These are phyloP conservation scores for Himalopsyche anomala DNA, from an alignment of 2,888 invertebrate species.

Conservation along the genomic window DNA sequence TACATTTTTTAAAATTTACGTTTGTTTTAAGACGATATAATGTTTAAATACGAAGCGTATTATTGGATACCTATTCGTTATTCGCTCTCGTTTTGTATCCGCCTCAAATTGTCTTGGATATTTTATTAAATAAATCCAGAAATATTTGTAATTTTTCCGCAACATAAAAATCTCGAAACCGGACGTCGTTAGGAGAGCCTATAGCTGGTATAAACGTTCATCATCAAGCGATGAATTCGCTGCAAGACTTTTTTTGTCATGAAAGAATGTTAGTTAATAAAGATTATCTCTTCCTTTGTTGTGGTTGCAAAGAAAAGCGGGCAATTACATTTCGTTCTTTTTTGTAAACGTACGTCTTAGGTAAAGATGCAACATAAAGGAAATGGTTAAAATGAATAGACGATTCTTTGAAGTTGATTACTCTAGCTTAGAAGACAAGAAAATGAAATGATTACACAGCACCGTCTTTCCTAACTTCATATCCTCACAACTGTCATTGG, in stretches of 20 bases:
- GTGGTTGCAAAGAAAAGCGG: not conserved
- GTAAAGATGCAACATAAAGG: conserved; percentile 1
- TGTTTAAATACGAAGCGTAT: not conserved
- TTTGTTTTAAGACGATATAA: too few species aligned
- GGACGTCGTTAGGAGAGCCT: conserved; percentile 1
- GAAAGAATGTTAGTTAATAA: not conserved
- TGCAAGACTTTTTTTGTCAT: conserved; percentile 4
- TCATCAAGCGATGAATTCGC: not conserved
- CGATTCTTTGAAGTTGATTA: conserved; percentile 5
- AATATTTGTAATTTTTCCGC: conserved; percentile 7
- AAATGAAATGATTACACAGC: not conserved
- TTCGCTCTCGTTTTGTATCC: not conserved
- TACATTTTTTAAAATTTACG: too few species aligned
- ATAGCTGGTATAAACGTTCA: not conserved
- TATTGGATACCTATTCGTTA: not conserved
- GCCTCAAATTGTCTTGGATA: not conserved
- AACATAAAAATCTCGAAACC: not conserved
- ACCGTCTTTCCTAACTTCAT: too few species aligned
- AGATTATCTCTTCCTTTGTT: conserved; percentile 24
- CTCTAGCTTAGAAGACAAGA: not conserved
- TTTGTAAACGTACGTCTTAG: conserved; percentile 28
- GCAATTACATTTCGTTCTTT: conserved; percentile 15
- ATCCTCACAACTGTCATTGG: too few species aligned
- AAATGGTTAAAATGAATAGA: conserved; percentile 13
- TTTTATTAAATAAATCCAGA: conserved; percentile 6